These are phyloP conservation scores for Deilephila porcellus DNA, from an alignment of 2,888 invertebrate species.

Conservation along the genomic window DNA sequence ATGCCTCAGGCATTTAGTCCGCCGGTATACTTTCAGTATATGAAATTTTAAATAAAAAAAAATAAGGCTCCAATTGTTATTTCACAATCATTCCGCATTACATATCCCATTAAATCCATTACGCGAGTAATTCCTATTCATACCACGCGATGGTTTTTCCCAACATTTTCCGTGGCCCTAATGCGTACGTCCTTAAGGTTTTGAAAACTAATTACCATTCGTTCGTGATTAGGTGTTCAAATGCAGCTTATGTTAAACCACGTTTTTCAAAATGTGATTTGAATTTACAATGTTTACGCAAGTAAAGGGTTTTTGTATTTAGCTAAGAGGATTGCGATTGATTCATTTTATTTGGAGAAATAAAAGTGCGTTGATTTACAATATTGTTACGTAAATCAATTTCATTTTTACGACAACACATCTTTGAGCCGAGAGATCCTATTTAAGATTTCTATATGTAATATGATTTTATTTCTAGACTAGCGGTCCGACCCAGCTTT, in stretches of 20 bases:
- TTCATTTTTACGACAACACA: too few relatives aligned
- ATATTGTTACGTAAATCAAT: too few relatives aligned
- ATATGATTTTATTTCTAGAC: too few relatives aligned
- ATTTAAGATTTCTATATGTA: too few relatives aligned
- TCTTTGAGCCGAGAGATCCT: too few relatives aligned
- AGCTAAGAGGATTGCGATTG: neutral
- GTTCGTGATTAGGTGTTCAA: constrained; percentile 12
- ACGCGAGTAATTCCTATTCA: constrained; percentile 3
- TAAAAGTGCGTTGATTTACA: too few relatives aligned
- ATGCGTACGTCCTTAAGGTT: constrained; percentile 18
- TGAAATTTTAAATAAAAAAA: neutral
- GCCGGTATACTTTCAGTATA: too few relatives aligned
- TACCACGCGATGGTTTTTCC: neutral
- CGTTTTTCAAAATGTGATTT: neutral
- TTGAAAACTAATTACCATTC: constrained; percentile 8
- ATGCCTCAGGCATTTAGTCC: too few relatives aligned
- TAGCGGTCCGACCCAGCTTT: too few relatives aligned
- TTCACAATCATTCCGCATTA: neutral
- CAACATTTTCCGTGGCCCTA: constrained; percentile 1
- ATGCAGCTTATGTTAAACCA: neutral
- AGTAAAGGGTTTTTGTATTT: neutral
- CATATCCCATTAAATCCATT: constrained; percentile 8
- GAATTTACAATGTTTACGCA: neutral
- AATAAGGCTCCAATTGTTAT: neutral
- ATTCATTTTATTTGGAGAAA: too few relatives aligned